Percentiles rank a stretch among this genome's conserved stretches.
Conservation (phyloP, 2,888 invertebrate species). For the Psylliodes chrysocephalus region DNA sequence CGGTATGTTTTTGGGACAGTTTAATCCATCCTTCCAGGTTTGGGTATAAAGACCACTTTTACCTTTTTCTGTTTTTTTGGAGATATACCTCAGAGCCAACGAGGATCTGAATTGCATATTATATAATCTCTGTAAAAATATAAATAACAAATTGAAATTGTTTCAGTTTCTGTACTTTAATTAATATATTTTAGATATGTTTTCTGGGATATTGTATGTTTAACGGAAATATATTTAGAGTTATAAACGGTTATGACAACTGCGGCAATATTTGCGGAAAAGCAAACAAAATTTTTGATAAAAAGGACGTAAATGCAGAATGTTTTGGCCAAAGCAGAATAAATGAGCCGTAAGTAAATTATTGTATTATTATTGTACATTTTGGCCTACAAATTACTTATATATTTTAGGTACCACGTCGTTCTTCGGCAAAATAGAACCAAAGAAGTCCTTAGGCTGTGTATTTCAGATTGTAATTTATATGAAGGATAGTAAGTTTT, state of each 20-base stretch:
- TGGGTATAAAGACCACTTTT: too few species aligned
- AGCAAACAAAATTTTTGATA: slow-evolving; percentile 57
- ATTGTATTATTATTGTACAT: too few species aligned
- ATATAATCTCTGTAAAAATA: too few species aligned
- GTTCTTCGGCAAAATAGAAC: slow-evolving; percentile 40
- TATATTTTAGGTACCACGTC: slow-evolving; percentile 47
- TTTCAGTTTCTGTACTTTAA: too few species aligned
- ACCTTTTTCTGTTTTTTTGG: too few species aligned
- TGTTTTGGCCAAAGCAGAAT: slow-evolving; percentile 65
- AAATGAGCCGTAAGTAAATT: slow-evolving; percentile 59
- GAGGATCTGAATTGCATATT: too few species aligned
- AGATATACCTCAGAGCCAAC: too few species aligned
- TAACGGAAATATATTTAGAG: slow-evolving; percentile 69
- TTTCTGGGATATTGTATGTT: slow-evolving; percentile 61
- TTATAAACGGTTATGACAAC: slow-evolving; percentile 72
- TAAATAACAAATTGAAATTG: too few species aligned
- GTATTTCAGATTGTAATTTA: slow-evolving; percentile 57
- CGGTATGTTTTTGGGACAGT: too few species aligned
- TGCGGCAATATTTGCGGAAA: slow-evolving; percentile 74
- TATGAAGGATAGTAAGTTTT: slow-evolving; percentile 55
- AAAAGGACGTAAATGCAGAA: slow-evolving; percentile 55
- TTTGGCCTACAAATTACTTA: too few species aligned
- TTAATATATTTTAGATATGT: slow-evolving; percentile 54
- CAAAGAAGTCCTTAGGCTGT: slow-evolving; percentile 53
- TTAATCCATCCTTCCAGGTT: too few species aligned